Base-by-base conservation (phyloP, 2,113 vertebrate species). In the Gavialis gangeticus region DNA sequence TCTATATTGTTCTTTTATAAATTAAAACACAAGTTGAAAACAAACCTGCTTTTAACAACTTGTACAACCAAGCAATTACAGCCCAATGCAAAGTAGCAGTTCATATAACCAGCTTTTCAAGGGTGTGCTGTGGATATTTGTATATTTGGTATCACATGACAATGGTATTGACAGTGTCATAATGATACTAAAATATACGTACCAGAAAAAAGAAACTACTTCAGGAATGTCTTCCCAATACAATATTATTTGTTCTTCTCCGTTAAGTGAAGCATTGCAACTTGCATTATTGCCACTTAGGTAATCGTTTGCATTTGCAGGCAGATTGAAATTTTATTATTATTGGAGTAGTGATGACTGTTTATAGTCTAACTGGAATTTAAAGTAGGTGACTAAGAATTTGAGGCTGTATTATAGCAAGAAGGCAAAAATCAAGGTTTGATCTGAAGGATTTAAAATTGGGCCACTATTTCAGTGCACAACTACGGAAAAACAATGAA, bases 311-410 rank as follows among this genome's bases (percentile, higher is more conserved):
- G 10, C 77, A 94, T 96, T 92, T 93, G 64, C 79, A 95, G 79
- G 80, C 69, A 93, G 88, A 95, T 95, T 89, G 93, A 88, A 96
- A 79, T 82, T 30, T 94, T 95, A 91, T 76, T 94, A 62, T 88
- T 66, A 94, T 87, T 1, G 2, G 83, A 88, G 76, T 73, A 93
- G 71, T 67, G 37, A 77, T 69, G 57, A 73, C 92, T 93, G 89
- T 79, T 91, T 96, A 91, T 79, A 85, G 86, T 73, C n/a, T 85
- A 88, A 88, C 93, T 95, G 76, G 90, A 93, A 91, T 92, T 66
- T 67, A 79, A 95, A 79, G 66, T 55, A 96, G 73, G 46, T 28
- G 63, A 80, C 87, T 92, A 90, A n/a, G 59, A 28, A 66, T 89
- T 64, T 3, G 4, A 30, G 27, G 22, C 28, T 64, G 62, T 78